Evolutionary conservation across 2,888 invertebrate genomes (phyloP).

Genomic region (Nysson spinosus): DNA sequence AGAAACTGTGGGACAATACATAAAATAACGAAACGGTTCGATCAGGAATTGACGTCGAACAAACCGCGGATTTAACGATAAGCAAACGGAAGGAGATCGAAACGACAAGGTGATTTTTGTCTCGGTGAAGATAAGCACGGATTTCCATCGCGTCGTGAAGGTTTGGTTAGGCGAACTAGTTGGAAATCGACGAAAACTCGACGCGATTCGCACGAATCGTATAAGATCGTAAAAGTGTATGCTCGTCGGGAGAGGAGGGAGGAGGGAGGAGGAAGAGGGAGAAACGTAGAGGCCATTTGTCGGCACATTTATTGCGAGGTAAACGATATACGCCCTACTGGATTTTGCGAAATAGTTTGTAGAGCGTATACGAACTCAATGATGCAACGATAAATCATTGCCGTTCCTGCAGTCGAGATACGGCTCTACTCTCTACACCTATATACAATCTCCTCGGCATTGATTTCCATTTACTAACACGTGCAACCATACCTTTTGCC

Average conservation of each 20-base stretch:
- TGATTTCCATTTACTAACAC: slow-evolving; percentile 25
- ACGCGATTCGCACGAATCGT: background rate
- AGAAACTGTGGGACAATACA: no score
- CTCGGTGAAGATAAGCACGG: slow-evolving; percentile 24
- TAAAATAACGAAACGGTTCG: no score
- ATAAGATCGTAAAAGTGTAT: background rate
- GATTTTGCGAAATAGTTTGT: slow-evolving; percentile 8
- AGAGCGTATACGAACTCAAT: slow-evolving; percentile 10
- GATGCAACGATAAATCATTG: slow-evolving; percentile 39
- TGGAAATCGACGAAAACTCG: slow-evolving; percentile 7
- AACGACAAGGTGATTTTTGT: slow-evolving; percentile 18
- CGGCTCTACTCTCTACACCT: no score
- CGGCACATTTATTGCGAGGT: slow-evolving; percentile 14
- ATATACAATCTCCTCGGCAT: slow-evolving; percentile 7
- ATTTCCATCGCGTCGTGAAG: slow-evolving; percentile 4
- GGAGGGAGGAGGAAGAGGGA: background rate
- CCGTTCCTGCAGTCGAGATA: slow-evolving; percentile 12
- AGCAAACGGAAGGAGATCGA: slow-evolving; percentile 6
- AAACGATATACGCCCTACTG: background rate
- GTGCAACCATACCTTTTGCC: slow-evolving; percentile 11
- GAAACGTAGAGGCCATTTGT: slow-evolving; percentile 9
- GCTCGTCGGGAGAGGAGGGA: background rate
- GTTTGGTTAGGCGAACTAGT: background rate
- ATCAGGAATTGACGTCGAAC: no score
- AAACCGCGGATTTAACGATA: slow-evolving; percentile 45